Conservation (phyloP, 2,113 vertebrate genomes). For the Pavo muticus region DNA sequence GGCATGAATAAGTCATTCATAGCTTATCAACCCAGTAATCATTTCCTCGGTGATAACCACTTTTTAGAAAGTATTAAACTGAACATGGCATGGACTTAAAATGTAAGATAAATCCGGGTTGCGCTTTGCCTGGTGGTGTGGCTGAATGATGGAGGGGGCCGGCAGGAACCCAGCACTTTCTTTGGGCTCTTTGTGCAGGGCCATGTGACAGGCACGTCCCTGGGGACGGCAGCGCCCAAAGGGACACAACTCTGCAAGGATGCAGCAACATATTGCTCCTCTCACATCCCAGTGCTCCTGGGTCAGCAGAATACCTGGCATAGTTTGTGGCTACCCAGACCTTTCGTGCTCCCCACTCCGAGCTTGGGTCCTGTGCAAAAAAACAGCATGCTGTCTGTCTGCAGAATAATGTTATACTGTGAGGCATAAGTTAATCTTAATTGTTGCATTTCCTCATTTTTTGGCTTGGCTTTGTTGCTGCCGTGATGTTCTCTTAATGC, state of each 20-base stretch:
- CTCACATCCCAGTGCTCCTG: background rate
- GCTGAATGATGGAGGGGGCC: background rate
- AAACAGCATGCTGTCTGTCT: conserved; percentile 7
- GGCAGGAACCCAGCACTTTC: background rate
- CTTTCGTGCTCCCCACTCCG: background rate
- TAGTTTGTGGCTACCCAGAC: background rate
- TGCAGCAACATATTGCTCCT: background rate
- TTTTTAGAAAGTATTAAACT: conserved; percentile 43
- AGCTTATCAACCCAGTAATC: conserved; percentile 53
- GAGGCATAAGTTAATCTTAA: conserved; percentile 43
- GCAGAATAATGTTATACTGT: background rate
- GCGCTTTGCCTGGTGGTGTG: background rate
- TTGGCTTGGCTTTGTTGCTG: conserved; percentile 46
- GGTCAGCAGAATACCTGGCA: background rate
- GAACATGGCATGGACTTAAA: conserved; percentile 10
- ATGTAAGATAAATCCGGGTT: background rate
- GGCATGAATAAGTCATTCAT: conserved; percentile 58
- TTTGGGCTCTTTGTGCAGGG: conserved; percentile 41
- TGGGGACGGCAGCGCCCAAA: background rate
- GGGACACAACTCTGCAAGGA: background rate
- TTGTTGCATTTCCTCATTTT: conserved; percentile 26
- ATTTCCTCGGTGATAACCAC: conserved; percentile 26
- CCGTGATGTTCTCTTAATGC: conserved; percentile 52
- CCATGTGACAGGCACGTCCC: background rate
- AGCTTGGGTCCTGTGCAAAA: conserved; percentile 47